Conservation (phyloP, 1,140 invertebrate genomes). For the Wiebesia pumilae region DNA sequence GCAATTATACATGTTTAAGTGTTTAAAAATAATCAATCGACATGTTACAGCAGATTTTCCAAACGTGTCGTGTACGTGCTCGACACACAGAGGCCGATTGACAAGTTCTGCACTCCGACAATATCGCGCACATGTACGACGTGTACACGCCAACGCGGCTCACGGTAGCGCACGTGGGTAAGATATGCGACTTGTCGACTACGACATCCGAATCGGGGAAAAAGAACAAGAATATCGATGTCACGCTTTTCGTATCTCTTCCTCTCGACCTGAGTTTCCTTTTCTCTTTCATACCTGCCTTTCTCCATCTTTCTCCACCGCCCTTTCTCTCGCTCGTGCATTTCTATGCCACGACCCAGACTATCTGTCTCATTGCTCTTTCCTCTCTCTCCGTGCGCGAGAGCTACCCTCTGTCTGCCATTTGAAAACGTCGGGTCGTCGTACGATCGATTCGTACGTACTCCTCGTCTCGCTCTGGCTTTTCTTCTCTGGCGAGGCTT, state of each 20-base stretch:
- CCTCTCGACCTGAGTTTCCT: not conserved
- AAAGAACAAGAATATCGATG: conserved; percentile 49
- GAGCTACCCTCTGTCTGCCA: not conserved
- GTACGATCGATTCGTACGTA: conserved; percentile 49
- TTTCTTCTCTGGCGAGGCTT: conserved; percentile 37
- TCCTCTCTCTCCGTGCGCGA: conserved; percentile 2
- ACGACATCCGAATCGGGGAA: conserved; percentile 19
- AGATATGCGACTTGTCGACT: not conserved
- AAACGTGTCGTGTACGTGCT: too few relatives aligned
- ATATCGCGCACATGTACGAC: not conserved
- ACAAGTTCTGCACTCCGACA: not conserved
- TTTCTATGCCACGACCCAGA: not conserved
- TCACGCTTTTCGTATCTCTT: conserved; percentile 46
- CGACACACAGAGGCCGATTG: not conserved
- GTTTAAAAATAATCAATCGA: not conserved
- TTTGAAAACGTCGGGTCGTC: conserved; percentile 50
- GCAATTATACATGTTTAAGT: not conserved
- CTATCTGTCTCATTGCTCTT: conserved; percentile 9
- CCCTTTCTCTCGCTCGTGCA: not conserved
- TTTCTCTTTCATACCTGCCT: not conserved
- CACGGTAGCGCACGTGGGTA: not conserved
- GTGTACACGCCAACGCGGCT: not conserved
- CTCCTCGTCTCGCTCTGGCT: not conserved
- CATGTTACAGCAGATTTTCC: too few relatives aligned
- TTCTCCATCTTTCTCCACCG: not conserved